Conservation (phyloP, 2,888 invertebrate species). For the Schizaphis graminum region DNA sequence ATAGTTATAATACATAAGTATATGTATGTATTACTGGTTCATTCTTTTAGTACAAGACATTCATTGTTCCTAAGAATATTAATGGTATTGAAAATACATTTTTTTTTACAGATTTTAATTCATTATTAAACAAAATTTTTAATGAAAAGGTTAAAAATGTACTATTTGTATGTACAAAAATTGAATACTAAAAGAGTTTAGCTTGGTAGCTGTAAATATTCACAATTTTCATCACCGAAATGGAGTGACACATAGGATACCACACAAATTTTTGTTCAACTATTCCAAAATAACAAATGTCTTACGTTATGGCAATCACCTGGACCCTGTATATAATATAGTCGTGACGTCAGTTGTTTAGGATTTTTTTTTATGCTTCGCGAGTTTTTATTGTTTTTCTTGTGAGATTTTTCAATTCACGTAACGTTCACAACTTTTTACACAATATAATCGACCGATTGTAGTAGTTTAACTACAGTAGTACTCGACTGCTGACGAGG, state of each 20-base stretch:
- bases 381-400: conserved; percentile 1
- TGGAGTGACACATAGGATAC: background rate
- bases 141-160: too few relatives aligned
- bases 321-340: background rate
- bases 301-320: background rate
- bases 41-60: too few relatives aligned
- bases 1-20: background rate
- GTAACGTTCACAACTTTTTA: background rate
- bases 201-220: background rate
- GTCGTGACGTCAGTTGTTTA: conserved; percentile 22
- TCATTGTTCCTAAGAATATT: background rate
- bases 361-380: background rate
- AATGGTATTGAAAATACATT: background rate
- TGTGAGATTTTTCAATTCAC: background rate
- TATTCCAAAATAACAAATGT: background rate
- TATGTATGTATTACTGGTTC: too few relatives aligned
- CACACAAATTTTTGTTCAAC: background rate
- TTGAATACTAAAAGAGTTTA: background rate
- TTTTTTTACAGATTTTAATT: background rate
- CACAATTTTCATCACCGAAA: background rate
- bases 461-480: background rate
- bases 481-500: background rate
- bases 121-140: too few relatives aligned
- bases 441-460: conserved; percentile 21
- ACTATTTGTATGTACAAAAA: background rate